Evolutionary conservation across 1,140 invertebrate genomes (phyloP).

Genomic region (Drusus annulatus): DNA sequence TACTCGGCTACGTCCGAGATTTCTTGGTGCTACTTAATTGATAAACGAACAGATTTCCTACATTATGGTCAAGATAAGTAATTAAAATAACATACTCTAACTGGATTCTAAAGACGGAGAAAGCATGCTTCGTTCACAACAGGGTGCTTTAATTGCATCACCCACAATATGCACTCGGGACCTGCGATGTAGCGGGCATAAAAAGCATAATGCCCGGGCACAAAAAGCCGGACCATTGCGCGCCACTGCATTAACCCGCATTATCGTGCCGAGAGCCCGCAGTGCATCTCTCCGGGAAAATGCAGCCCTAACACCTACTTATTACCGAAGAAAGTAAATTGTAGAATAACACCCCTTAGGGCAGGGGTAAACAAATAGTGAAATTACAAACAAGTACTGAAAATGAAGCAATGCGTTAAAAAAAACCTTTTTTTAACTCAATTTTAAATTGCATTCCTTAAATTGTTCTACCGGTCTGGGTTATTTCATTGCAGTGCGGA

Average conservation of each 20-base stretch:
- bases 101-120: too few relatives aligned
- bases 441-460: too few relatives aligned
- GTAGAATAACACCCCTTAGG: neutral
- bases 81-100: neutral
- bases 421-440: too few relatives aligned
- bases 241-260: conserved; percentile 28
- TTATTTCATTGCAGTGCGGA: too few relatives aligned
- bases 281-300: conserved; percentile 19
- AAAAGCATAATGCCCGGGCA: neutral
- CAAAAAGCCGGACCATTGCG: neutral
- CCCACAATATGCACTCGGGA: neutral
- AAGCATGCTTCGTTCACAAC: neutral
- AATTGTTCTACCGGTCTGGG: too few relatives aligned
- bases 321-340: conserved; percentile 12
- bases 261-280: conserved; percentile 11
- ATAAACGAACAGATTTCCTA: neutral
- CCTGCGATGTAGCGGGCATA: neutral
- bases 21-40: too few relatives aligned
- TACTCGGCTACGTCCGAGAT: too few relatives aligned
- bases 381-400: too few relatives aligned
- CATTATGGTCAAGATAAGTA: neutral
- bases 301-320: conserved; percentile 8
- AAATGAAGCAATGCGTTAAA: too few relatives aligned
- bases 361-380: too few relatives aligned
- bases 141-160: conserved; percentile 3